Base-by-base conservation (phyloP, 2,888 invertebrate genomes). In the Erynnis tages region DNA sequence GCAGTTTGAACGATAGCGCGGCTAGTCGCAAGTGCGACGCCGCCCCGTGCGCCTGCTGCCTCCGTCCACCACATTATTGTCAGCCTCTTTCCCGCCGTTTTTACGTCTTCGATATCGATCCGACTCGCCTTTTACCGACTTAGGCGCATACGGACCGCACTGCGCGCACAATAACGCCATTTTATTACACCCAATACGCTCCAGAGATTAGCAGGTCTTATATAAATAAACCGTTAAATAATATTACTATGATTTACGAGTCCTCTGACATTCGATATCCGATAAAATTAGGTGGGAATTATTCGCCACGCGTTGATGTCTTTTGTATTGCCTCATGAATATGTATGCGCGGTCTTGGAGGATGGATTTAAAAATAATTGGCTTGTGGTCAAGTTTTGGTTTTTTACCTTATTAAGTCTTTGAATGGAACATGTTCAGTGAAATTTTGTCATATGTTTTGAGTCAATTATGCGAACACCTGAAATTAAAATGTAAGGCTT, bases 21-120 rank as follows among this genome's bases (percentile, higher is more conserved):
- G 37, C 74, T 76, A 88, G 88, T 89, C 85, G 87, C 84, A 63
- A 72, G 59, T 66, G 84, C 79, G 85, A 81, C 83, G 65, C 81
- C 77, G 76, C 76, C 76, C 76, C 52, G 73, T 62, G 63, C 68
- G 71, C 69, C 57, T 58, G 69, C 63, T 16, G 58, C 49, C 54
- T 19, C 43, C 45, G 40, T 49, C 50, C 45, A 35, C 53, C 55
- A 54, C 44, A 54, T n/a, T 41, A 10, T 14, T 11, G 10, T 35
- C n/a, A 13, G 34, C 16, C 60, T 29, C 54, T 62, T 75, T 75
- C 73, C 73, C 73, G 75, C 74, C 69, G 58, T 65, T 71, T 62
- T 73, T 73, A 69, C 81, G 79, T 70, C 62, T 67, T 64, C 63
- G 56, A 75, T 65, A 71, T 79, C 77, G 79, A 8, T 27, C 14